Percentiles rank a stretch among this genome's conserved stretches.
phyloP scores from a whole-genome alignment of 2,797 vertebrate species.

The Catamblyrhynchus diadema region DNA sequence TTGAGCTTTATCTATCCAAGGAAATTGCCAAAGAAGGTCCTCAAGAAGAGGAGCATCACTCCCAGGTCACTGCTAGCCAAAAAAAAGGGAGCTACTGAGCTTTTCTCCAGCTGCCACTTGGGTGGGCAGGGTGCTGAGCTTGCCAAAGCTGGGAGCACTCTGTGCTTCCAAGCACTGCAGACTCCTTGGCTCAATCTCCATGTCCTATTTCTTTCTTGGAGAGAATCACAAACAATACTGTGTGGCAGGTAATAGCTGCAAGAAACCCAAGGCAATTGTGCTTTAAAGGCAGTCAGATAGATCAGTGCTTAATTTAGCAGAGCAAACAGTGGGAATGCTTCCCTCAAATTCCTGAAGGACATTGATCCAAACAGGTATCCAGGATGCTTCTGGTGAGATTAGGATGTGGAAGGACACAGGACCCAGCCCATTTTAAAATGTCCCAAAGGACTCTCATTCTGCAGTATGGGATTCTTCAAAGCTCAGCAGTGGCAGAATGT shows the following conservation, averaged over 20 bases:
- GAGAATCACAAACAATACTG: fast-evolving
- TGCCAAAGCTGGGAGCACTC: background rate
- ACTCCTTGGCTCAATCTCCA: background rate
- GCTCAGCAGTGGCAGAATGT: background rate
- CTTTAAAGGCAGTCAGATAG: background rate
- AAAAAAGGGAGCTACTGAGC: background rate
- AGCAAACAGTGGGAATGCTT: background rate
- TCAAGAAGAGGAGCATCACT: background rate
- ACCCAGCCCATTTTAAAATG: background rate
- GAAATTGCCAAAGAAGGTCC: background rate
- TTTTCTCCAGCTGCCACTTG: background rate
- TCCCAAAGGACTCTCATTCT: background rate
- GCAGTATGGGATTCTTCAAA: fast-evolving
- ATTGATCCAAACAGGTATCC: background rate
- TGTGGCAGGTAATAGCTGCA: background rate
- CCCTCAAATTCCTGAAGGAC: background rate
- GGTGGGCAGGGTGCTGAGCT: background rate
- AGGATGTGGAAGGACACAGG: background rate
- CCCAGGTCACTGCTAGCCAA: background rate
- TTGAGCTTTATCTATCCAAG: background rate
- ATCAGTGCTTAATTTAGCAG: background rate
- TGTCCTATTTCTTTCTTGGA: background rate
- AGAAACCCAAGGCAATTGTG: background rate
- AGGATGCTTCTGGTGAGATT: background rate
- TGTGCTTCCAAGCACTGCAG: background rate